Conservation (phyloP, 2,113 vertebrate genomes). For the Marcusenius ussheri region DNA sequence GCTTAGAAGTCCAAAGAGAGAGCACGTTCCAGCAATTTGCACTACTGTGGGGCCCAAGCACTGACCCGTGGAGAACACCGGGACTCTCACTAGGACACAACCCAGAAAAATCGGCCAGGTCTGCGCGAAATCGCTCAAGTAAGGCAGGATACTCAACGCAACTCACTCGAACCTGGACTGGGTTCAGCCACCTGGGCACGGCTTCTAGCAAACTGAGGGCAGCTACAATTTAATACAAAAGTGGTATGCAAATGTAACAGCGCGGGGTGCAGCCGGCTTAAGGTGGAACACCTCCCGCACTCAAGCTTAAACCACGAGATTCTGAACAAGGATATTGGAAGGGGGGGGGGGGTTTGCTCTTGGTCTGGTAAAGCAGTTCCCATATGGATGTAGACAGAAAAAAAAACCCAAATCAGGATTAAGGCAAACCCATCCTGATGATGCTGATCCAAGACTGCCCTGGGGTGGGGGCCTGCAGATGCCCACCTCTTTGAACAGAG, state of each 20-base stretch:
- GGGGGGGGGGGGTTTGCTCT: neutral
- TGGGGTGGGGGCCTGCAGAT: neutral
- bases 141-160: neutral
- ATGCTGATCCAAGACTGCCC: neutral
- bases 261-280: neutral
- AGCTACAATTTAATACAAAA: neutral
- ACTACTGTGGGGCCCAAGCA: neutral
- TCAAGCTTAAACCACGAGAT: constrained; percentile 4
- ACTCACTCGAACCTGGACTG: neutral
- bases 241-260: neutral
- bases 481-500: constrained; percentile 13
- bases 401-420: neutral
- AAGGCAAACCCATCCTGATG: neutral
- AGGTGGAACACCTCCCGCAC: neutral
- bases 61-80: neutral
- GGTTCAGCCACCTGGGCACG: neutral
- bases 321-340: neutral
- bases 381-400: neutral
- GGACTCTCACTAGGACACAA: neutral
- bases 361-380: neutral
- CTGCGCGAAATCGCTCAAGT: neutral
- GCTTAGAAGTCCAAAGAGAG: neutral
- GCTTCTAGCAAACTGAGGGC: neutral
- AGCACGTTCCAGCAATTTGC: neutral
- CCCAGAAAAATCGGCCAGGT: neutral